Conservation (phyloP, 2,797 vertebrate species). For the Apodemus agrarius region DNA sequence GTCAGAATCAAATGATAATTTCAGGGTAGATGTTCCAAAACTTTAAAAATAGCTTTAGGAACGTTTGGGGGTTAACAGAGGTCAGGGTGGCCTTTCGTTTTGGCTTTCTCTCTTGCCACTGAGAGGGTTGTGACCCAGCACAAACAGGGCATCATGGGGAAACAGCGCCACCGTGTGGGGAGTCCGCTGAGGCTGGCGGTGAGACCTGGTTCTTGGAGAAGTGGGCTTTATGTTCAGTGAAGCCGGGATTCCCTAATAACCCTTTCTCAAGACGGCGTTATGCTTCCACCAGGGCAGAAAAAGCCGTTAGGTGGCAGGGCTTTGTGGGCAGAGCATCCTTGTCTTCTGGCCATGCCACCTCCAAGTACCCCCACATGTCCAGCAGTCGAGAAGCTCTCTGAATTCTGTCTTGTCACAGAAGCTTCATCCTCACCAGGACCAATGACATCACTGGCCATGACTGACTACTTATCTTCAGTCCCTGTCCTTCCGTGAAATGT, state of each 20-base stretch:
- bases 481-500: background rate
- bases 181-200: background rate
- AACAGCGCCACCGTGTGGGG: background rate
- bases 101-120: background rate
- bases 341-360: no score
- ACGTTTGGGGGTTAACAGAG: background rate
- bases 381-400: background rate
- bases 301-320: background rate
- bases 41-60: background rate
- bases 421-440: background rate
- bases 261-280: background rate
- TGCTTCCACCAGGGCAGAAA: background rate
- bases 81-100: background rate
- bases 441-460: background rate
- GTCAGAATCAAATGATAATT: background rate
- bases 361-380: background rate
- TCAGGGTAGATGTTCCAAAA: background rate
- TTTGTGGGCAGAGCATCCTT: background rate
- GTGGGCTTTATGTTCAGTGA: background rate
- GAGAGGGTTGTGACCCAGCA: background rate
- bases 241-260: background rate
- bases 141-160: no score
- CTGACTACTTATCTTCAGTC: background rate
- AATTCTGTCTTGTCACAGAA: background rate
- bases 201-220: background rate